Conservation (phyloP, 2,113 vertebrate genomes). For the Eulacestoma nigropectus region DNA sequence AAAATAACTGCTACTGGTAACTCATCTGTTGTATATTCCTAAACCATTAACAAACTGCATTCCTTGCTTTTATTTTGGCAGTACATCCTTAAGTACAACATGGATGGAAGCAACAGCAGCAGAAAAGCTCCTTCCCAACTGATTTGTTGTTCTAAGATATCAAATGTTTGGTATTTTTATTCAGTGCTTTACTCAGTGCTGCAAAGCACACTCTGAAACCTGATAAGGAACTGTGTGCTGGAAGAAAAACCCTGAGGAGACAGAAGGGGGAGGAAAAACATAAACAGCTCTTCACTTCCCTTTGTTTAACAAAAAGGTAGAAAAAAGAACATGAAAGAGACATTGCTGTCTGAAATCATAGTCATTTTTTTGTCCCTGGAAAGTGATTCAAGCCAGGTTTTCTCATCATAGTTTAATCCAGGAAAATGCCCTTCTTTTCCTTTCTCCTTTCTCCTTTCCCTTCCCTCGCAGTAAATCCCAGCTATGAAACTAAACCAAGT, state of each 20-base stretch:
- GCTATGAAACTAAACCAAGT: neutral
- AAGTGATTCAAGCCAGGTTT: neutral
- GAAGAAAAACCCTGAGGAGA: slow-evolving; percentile 12
- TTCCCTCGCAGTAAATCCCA: neutral
- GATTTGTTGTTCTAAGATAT: slow-evolving; percentile 32
- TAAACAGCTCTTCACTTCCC: neutral
- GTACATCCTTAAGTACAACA: neutral
- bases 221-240: neutral
- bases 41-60: neutral
- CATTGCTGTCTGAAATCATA: neutral
- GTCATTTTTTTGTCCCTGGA: neutral
- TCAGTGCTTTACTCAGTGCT: slow-evolving; percentile 14
- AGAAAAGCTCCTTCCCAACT: slow-evolving; percentile 1
- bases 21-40: neutral
- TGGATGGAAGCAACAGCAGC: neutral
- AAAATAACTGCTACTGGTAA: neutral
- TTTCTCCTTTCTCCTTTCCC: neutral
- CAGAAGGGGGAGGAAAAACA: neutral
- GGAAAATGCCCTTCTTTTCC: neutral
- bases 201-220: slow-evolving; percentile 25
- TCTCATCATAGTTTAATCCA: neutral
- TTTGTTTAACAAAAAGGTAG: neutral
- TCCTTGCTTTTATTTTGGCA: neutral
- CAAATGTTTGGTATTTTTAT: slow-evolving; percentile 33
- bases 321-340: neutral